These are phyloP conservation scores for Hybognathus amarus DNA, from an alignment of 2,797 vertebrate species.

Conservation along the genomic window DNA sequence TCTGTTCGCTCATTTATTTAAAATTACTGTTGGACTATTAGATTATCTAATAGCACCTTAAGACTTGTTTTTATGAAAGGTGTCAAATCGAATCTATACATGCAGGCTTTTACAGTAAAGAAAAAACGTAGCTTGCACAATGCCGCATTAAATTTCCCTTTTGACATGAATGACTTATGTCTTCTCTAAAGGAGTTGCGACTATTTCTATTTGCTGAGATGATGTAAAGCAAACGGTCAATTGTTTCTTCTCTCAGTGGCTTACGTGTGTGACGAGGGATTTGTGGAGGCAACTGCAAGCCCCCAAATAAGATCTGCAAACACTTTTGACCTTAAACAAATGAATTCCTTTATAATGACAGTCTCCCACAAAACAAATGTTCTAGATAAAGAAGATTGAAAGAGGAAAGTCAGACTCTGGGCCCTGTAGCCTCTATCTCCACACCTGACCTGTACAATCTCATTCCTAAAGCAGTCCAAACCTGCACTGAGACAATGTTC, in stretches of 20 bases:
- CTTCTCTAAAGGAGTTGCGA: background rate
- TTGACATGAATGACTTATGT: background rate
- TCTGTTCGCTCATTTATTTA: background rate
- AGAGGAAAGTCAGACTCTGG: background rate
- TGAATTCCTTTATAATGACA: background rate
- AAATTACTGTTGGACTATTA: background rate
- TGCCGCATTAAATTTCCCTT: background rate
- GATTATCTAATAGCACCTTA: background rate
- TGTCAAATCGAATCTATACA: background rate
- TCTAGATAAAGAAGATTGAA: background rate
- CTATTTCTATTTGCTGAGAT: slow-evolving; percentile 6
- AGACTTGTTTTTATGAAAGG: background rate
- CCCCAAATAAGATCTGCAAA: slow-evolving; percentile 17
- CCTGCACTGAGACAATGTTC: slow-evolving; percentile 7
- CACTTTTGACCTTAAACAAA: slow-evolving; percentile 12
- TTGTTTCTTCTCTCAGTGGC: background rate
- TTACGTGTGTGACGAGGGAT: background rate
- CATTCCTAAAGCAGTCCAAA: background rate
- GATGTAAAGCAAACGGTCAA: background rate
- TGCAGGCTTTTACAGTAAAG: background rate
- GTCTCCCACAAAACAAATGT: background rate
- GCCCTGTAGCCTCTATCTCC: background rate
- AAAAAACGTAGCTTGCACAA: background rate
- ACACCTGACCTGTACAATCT: slow-evolving; percentile 34
- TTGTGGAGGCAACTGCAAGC: background rate